Evolutionary conservation across 2,888 invertebrate species (phyloP).

Genomic region (Ectobius pallidus): DNA sequence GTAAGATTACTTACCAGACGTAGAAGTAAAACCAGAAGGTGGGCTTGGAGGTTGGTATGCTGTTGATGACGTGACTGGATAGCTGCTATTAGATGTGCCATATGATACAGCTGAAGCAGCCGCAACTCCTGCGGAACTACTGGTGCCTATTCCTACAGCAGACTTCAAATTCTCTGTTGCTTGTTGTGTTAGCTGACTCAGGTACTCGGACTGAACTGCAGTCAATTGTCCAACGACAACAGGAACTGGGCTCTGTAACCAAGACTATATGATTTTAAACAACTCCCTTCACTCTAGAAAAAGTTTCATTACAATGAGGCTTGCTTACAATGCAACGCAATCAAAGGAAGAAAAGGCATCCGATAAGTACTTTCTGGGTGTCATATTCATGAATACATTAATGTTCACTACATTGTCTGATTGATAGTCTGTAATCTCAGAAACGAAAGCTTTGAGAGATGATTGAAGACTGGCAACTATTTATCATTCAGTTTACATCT

Average conservation of each 20-base stretch:
- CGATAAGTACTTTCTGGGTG: too few relatives aligned
- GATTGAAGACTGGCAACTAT: too few relatives aligned
- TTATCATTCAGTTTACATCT: too few relatives aligned
- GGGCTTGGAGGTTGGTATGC: slow-evolving; percentile 43
- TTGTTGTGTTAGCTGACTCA: slow-evolving; percentile 62
- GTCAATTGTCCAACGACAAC: slow-evolving; percentile 52
- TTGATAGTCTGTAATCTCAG: too few relatives aligned
- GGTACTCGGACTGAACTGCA: slow-evolving; percentile 65
- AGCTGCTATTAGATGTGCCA: slow-evolving; percentile 39
- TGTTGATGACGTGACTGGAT: slow-evolving; percentile 41
- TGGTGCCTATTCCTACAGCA: slow-evolving; percentile 54
- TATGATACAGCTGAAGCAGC: slow-evolving; percentile 35
- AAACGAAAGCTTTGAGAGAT: too few relatives aligned
- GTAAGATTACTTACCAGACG: slow-evolving; percentile 35
- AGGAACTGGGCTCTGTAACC: slow-evolving; percentile 45
- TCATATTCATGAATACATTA: too few relatives aligned
- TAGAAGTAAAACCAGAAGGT: slow-evolving; percentile 41
- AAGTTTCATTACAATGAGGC: too few relatives aligned
- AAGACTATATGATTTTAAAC: slow-evolving; percentile 9
- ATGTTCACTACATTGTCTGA: too few relatives aligned
- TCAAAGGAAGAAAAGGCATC: too few relatives aligned
- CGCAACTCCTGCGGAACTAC: slow-evolving; percentile 35
- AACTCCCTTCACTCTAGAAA: background rate
- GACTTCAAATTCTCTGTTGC: slow-evolving; percentile 62
- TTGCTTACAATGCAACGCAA: too few relatives aligned